Conservation (phyloP, 1,140 invertebrate species). For the Drosophila tsacasi region DNA sequence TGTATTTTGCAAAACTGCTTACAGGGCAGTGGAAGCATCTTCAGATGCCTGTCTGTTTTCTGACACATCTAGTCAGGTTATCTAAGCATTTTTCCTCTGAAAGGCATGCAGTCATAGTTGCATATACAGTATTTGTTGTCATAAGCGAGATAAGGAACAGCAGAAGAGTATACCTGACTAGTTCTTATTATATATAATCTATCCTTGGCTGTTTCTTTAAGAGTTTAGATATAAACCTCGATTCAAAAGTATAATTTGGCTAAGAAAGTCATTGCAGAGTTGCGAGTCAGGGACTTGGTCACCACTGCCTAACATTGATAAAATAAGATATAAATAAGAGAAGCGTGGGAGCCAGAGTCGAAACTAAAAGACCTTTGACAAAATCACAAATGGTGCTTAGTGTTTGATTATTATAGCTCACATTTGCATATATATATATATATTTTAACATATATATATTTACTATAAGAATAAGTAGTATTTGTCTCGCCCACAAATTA, state of each 20-base stretch:
- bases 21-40: not conserved
- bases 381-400: too few species aligned
- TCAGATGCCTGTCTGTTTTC: not conserved
- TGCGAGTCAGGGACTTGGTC: too few species aligned
- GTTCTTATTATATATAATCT: not conserved
- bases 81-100: not conserved
- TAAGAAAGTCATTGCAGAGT: too few species aligned
- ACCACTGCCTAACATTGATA: too few species aligned
- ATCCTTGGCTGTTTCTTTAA: not conserved
- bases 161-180: not conserved
- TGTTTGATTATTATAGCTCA: not conserved
- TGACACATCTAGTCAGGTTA: not conserved
- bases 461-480: not conserved
- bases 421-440: not conserved
- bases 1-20: not conserved
- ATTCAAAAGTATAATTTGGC: too few species aligned
- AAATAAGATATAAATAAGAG: too few species aligned
- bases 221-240: not conserved
- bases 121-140: not conserved
- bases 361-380: not conserved
- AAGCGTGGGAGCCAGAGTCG: not conserved
- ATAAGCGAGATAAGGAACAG: not conserved
- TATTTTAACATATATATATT: not conserved
- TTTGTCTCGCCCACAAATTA: conserved; percentile 13
- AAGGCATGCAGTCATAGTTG: not conserved